Conservation (phyloP, 1,140 invertebrate genomes). For the Zophobas atratus region DNA sequence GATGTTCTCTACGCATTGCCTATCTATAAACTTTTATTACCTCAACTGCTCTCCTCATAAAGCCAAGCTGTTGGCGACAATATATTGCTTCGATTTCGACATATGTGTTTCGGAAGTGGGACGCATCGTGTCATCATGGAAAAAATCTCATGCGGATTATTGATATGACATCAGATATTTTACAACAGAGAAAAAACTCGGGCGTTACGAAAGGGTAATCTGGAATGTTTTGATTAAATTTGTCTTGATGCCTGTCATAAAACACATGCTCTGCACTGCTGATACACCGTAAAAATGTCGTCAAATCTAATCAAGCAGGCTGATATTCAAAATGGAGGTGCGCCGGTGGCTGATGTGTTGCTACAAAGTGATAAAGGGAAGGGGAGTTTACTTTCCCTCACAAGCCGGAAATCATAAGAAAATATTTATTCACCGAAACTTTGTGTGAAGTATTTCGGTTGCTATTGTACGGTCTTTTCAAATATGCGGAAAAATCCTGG, state of each 20-base stretch:
- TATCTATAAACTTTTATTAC: slow-evolving; percentile 43
- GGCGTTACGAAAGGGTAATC: neutral
- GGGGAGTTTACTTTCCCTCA: neutral
- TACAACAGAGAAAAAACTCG: neutral
- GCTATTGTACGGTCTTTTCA: neutral
- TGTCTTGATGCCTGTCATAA: slow-evolving; percentile 15
- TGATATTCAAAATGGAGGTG: slow-evolving; percentile 6
- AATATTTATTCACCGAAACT: neutral
- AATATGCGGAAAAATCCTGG: neutral
- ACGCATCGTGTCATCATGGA: slow-evolving; percentile 6
- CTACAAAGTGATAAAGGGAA: slow-evolving; percentile 1
- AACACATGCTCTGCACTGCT: slow-evolving; percentile 25
- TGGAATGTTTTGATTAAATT: slow-evolving; percentile 30
- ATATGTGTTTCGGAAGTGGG: slow-evolving; percentile 29
- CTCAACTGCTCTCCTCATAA: slow-evolving; percentile 42
- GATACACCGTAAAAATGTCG: slow-evolving; percentile 21
- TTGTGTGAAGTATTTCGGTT: neutral
- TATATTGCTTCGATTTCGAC: slow-evolving; percentile 38
- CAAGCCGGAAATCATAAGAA: neutral
- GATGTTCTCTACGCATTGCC: slow-evolving; percentile 33
- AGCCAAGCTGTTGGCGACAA: slow-evolving; percentile 37
- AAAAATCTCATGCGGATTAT: slow-evolving; percentile 38
- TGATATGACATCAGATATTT: slow-evolving; percentile 31
- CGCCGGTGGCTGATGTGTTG: neutral
- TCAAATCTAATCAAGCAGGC: slow-evolving; percentile 19